These are phyloP conservation scores for Caenorhabditis sp. DNA, from an alignment of 2,888 invertebrate species.

Conservation along the genomic window DNA sequence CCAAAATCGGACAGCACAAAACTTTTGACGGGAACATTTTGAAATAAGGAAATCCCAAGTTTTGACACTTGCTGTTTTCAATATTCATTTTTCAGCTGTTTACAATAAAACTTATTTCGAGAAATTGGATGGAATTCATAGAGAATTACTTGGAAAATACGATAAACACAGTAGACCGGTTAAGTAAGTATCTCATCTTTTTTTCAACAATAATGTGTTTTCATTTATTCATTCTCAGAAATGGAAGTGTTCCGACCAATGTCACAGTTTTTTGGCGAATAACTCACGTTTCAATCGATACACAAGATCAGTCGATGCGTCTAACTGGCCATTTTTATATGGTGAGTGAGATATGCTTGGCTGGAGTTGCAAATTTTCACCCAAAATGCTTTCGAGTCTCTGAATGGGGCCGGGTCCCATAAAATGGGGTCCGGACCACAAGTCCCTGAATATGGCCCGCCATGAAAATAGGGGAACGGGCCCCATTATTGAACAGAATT, in stretches of 20 bases:
- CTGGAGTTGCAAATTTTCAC: not conserved
- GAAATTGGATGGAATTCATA: constrained; percentile 34
- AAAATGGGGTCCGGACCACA: too few species aligned
- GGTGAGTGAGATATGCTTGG: constrained; percentile 35
- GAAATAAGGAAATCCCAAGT: too few species aligned
- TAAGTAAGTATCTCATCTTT: constrained; percentile 5
- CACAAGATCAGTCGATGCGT: constrained; percentile 60
- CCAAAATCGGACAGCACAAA: too few species aligned
- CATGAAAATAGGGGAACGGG: too few species aligned
- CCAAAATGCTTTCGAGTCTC: not conserved
- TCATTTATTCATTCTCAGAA: constrained; percentile 15
- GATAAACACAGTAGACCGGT: constrained; percentile 29
- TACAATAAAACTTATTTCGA: constrained; percentile 48
- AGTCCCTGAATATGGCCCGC: too few species aligned
- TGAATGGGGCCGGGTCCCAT: too few species aligned
- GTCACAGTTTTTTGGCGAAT: constrained; percentile 59
- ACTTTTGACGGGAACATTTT: too few species aligned
- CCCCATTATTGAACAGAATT: too few species aligned
- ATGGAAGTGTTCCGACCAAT: constrained; percentile 16
- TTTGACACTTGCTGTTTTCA: too few species aligned
- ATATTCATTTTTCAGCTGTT: too few species aligned
- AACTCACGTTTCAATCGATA: constrained; percentile 61
- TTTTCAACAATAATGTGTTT: too few species aligned
- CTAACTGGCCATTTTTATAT: constrained; percentile 67
- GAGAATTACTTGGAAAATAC: constrained; percentile 35